Evolutionary conservation across 2,888 invertebrate genomes (phyloP).

Genomic region (Atrina japonica): DNA sequence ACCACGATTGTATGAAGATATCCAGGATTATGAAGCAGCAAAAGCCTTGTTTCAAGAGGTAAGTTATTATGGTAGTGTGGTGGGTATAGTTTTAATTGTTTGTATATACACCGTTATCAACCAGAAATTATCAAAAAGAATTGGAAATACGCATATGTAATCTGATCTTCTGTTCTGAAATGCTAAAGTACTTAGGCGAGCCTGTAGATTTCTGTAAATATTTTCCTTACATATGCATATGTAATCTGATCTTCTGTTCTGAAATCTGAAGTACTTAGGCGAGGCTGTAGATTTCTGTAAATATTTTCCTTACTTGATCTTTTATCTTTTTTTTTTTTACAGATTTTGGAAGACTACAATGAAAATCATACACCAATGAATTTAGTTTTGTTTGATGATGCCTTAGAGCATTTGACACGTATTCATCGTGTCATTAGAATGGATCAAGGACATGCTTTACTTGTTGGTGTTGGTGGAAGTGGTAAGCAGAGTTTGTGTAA

Average conservation of each 20-base stretch:
- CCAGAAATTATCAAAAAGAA: no score
- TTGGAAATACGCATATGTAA: no score
- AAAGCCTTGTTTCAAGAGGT: slow-evolving; percentile 93
- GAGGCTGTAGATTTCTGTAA: no score
- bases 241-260: no score
- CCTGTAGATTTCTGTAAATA: no score
- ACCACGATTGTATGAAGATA: slow-evolving; percentile 91
- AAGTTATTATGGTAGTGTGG: slow-evolving; percentile 11
- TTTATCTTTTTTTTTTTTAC: slow-evolving; percentile 34
- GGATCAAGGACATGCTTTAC: slow-evolving; percentile 90
- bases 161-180: no score
- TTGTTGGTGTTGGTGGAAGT: slow-evolving; percentile 94
- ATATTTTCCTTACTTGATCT: no score
- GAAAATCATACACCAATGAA: slow-evolving; percentile 87
- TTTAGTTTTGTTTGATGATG: slow-evolving; percentile 94
- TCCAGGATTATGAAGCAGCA: slow-evolving; percentile 94
- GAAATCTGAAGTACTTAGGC: no score
- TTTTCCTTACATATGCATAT: no score
- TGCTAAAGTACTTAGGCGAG: no score
- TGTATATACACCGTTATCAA: slow-evolving; percentile 2
- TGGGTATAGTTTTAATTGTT: not conserved
- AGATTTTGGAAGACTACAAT: slow-evolving; percentile 93
- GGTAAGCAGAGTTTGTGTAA: slow-evolving; percentile 92
- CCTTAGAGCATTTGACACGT: slow-evolving; percentile 93
- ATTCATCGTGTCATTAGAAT: slow-evolving; percentile 92